Base-by-base conservation (phyloP, 2,888 invertebrate genomes). In the Nomada ruficornis region DNA sequence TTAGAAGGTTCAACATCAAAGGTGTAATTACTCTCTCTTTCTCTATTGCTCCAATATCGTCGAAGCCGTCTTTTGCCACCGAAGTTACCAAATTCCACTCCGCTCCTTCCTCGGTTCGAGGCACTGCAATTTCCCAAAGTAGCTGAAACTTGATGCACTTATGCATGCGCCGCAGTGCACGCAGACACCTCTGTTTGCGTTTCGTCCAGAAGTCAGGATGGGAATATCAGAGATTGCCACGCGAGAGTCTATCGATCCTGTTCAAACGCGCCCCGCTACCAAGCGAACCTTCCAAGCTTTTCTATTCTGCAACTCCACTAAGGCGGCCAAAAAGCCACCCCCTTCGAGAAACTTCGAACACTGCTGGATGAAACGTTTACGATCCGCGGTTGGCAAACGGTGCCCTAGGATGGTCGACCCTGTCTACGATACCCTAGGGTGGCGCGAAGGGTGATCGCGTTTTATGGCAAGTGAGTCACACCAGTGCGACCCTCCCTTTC, bases 381-480 rank as follows among this genome's bases (percentile, higher is more conserved):
- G 69, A 44, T 20, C 52, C 55, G 52, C 59, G 76, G 80, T 55
- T 72, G 77, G 69, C 52, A 54, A 57, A 77, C 74, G 65, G 68
- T 68, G 68, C 59, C 62, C 71, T 71, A 74, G 67, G 72, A 78
- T 18, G 68, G 42, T 23, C 55, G 44, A 59, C 68, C 57, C 68
- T 36, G 76, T 74, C 80, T 69, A 72, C 71, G 85, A 80, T 73
- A 72, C 60, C 75, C 73, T 42, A 60, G 84, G 87, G 87, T 75
- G 69, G 60, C 59, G 64, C 78, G 75, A 74, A 81, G 87, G 82
- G 85, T 76, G 82, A 82, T 85, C 81, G 82, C 81, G 82, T 88
- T 90, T 90, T 90, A 90, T 89, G 89, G 89, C 89, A 88, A 89
- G 90, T 90, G 90, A 90, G 85, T 90, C 90, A 90, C 88, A 60